phyloP scores from a whole-genome alignment of 1,140 invertebrate genomes.

The Drosophila triauraria region DNA sequence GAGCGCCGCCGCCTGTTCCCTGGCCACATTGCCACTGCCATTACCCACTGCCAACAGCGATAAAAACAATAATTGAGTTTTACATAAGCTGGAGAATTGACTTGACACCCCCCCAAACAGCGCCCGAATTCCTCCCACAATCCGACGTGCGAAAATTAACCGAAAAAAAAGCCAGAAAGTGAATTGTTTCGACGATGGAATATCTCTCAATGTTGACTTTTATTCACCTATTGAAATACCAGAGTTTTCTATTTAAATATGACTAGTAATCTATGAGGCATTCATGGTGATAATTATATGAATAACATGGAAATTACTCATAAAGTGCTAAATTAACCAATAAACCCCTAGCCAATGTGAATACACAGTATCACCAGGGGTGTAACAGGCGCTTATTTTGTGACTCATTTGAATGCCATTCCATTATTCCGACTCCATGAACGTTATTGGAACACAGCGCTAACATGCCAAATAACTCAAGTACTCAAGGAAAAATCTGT shows the following conservation, averaged over 20 bases:
- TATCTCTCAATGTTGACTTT: neutral
- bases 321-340: neutral
- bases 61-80: slow-evolving; percentile 31
- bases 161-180: slow-evolving; percentile 11
- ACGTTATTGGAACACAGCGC: slow-evolving; percentile 19
- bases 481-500: slow-evolving; percentile 14
- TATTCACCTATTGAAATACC: neutral
- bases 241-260: neutral
- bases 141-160: slow-evolving; percentile 27
- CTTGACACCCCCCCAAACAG: slow-evolving; percentile 12
- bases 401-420: slow-evolving; percentile 48
- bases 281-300: neutral
- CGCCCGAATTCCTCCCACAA: slow-evolving; percentile 7
- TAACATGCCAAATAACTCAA: slow-evolving; percentile 28
- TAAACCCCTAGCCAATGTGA: slow-evolving; percentile 4
- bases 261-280: neutral
- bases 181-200: neutral
- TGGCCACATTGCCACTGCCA: slow-evolving; percentile 23
- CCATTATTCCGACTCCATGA: slow-evolving; percentile 16
- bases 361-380: slow-evolving; percentile 9
- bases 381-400: slow-evolving; percentile 1
- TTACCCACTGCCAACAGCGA: slow-evolving; percentile 24
- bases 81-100: slow-evolving; percentile 49
- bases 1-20: slow-evolving; percentile 6
- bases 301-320: neutral